phyloP scores from a whole-genome alignment of 2,888 invertebrate genomes.

The Nymphalis polychloros region DNA sequence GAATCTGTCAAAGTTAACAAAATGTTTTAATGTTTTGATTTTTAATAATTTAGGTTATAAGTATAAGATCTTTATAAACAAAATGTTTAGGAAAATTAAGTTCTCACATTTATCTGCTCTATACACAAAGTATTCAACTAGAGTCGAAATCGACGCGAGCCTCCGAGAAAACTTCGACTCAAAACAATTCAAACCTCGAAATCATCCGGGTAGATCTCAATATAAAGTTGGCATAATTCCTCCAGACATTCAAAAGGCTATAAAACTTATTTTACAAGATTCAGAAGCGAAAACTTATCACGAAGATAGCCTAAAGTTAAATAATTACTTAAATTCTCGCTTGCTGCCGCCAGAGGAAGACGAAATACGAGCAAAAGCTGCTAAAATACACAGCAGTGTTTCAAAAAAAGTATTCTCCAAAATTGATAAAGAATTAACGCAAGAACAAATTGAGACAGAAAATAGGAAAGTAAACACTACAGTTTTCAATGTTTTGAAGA shows the following conservation, averaged over 20 bases:
- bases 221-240: conserved; percentile 82
- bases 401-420: conserved; percentile 58
- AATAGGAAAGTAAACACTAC: conserved; percentile 76
- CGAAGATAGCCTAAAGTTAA: conserved; percentile 79
- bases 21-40: conserved; percentile 21
- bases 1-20: neutral
- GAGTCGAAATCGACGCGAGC: conserved; percentile 75
- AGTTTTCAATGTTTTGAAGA: conserved; percentile 81
- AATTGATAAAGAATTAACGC: conserved; percentile 48
- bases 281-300: conserved; percentile 79
- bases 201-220: conserved; percentile 87
- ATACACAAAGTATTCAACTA: conserved; percentile 59
- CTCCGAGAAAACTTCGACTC: conserved; percentile 75
- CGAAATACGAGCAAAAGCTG: conserved; percentile 71
- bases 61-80: conserved; percentile 20
- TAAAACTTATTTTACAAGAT: conserved; percentile 81
- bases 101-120: conserved; percentile 47
- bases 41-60: conserved; percentile 18
- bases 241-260: conserved; percentile 80
- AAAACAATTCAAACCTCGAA: conserved; percentile 83
- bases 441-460: conserved; percentile 63
- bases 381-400: conserved; percentile 63
- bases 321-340: conserved; percentile 83
- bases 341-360: conserved; percentile 84
- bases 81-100: conserved; percentile 69